Evolutionary conservation across 2,888 invertebrate species (phyloP), one percentile per base, ranked within the genome.

Genomic region (Clostera curtula): DNA sequence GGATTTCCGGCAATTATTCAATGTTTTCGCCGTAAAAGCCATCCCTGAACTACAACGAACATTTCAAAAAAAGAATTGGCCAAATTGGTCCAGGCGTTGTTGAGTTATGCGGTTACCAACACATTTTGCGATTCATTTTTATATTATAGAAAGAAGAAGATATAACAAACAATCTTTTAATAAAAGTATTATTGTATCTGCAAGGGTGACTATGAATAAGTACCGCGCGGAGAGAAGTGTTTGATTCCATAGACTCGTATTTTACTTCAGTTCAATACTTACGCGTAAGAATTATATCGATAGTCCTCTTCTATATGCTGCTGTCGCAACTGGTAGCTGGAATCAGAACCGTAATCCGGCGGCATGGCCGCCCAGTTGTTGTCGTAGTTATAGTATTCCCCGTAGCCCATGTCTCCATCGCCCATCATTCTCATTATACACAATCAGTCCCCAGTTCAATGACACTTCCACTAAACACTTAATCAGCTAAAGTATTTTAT

Each of bases 281-380:
- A 89, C 88, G 87, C 80, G 57, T 87, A 88, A 19, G 76, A 76
- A 27, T 74, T 80, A 44, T 84, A 88, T 79, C 89, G 85, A 64
- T 90, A 91, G 55, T 91, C 91, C 25, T 91, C 91, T 21, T 90
- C 91, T 3, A 58, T 31, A 33, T 71, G 76, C 27, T 72, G 68
- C 40, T 76, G 77, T 2, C 79, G 56, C 5, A 64, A 48, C 48
- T 74, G 77, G 49, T 70, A 75, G 26, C 49, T 58, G 4, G 72
- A 86, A 63, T 80, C 80, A 37, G 79, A 84, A 19, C 87, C 86
- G 62, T 91, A 91, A 67, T 91, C 91, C 54, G 90, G 88, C 5
- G 90, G 90, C 44, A 89, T 87, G 44, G 89, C 86, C 33, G 90
- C 86, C 90, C 90, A 91, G 54, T 87, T 86, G 49, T 86, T 85